phyloP scores from a whole-genome alignment of 2,113 vertebrate genomes.

The Naja naja region DNA sequence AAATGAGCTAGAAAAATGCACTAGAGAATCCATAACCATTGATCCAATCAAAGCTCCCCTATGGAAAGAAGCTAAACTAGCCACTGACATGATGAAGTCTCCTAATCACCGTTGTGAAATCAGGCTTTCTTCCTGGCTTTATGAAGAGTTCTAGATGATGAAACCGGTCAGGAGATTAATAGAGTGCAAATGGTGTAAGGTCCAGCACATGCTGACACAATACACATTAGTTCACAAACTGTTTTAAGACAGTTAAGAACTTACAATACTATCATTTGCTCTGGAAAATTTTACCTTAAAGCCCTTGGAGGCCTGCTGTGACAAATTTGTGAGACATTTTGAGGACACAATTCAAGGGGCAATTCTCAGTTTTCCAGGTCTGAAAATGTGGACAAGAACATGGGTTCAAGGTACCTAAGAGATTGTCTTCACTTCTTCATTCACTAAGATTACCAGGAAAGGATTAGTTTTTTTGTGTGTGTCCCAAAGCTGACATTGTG shows the following conservation, averaged over 20 bases:
- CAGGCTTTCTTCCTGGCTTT: neutral
- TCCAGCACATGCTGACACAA: neutral
- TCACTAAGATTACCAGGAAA: neutral
- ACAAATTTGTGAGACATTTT: neutral
- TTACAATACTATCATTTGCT: neutral
- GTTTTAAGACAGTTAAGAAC: neutral
- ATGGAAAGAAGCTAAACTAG: neutral
- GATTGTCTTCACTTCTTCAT: neutral
- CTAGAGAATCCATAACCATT: neutral
- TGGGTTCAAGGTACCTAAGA: neutral
- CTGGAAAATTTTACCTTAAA: neutral
- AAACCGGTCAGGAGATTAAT: neutral
- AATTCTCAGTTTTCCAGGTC: neutral
- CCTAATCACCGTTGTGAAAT: neutral
- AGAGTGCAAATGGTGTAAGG: neutral
- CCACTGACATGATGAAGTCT: neutral
- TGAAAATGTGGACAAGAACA: neutral
- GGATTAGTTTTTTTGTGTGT: neutral
- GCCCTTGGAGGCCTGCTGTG: neutral
- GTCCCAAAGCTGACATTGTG: neutral
- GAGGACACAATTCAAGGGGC: neutral
- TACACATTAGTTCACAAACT: neutral
- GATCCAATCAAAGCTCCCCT: neutral
- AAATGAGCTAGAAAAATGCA: neutral
- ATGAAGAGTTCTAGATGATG: neutral